Conservation (phyloP, 2,888 invertebrate species). For the Tenthredo livida region DNA sequence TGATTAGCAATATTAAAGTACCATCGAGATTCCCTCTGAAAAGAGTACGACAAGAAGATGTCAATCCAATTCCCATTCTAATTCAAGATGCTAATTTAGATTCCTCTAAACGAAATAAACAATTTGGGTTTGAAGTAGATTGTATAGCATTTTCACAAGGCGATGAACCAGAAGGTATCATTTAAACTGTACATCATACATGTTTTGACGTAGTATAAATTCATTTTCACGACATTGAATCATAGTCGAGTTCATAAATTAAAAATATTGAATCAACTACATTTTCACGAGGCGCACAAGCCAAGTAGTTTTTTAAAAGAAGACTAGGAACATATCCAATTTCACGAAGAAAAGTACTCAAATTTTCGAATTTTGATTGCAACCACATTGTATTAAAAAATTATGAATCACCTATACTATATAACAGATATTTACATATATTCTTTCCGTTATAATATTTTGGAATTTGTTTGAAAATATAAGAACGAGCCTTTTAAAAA, state of each 20-base stretch:
- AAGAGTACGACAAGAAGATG: too few relatives aligned
- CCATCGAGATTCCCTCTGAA: too few relatives aligned
- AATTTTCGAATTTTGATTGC: too few relatives aligned
- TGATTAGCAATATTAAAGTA: slow-evolving; percentile 7
- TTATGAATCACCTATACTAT: too few relatives aligned
- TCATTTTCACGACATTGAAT: not conserved
- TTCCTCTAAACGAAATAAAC: not conserved
- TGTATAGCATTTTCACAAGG: slow-evolving; percentile 4
- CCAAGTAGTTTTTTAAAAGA: not conserved
- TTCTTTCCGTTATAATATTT: too few relatives aligned
- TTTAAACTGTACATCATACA: not conserved
- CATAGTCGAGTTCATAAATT: not conserved
- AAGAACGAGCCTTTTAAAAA: too few relatives aligned
- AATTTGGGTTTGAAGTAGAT: not conserved
- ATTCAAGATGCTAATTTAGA: not conserved
- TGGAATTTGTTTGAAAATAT: too few relatives aligned
- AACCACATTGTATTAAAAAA: too few relatives aligned
- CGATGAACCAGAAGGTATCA: slow-evolving; percentile 11
- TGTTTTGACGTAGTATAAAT: not conserved
- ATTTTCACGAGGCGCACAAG: not conserved
- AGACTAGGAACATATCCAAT: not conserved
- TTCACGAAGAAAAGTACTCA: too few relatives aligned
- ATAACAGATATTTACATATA: too few relatives aligned
- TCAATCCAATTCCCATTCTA: not conserved
- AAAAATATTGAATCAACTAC: not conserved